phyloP scores from a whole-genome alignment of 2,888 invertebrate species.

The Lymantria dispar region DNA sequence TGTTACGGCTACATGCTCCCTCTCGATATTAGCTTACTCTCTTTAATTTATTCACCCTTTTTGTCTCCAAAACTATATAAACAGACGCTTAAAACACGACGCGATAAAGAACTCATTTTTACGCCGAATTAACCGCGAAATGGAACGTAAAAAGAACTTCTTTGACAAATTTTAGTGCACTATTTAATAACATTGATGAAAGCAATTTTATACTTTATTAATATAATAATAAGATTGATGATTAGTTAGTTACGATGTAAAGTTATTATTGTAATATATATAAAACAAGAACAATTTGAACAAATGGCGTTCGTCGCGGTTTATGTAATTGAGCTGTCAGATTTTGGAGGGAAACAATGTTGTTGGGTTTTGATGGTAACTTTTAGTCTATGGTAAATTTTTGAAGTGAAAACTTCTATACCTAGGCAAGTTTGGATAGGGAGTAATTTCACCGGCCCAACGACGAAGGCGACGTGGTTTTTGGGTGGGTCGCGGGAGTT shows the following conservation, averaged over 20 bases:
- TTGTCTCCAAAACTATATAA: slow-evolving; percentile 58
- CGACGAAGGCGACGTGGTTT: too few species aligned
- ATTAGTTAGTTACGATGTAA: slow-evolving; percentile 3
- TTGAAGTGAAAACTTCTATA: too few species aligned
- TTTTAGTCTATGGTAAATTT: slow-evolving; percentile 12
- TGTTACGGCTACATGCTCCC: not conserved
- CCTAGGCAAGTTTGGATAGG: too few species aligned
- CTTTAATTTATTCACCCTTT: slow-evolving; percentile 74
- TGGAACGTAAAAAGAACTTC: slow-evolving; percentile 65
- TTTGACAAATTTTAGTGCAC: slow-evolving; percentile 34
- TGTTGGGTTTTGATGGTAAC: slow-evolving; percentile 22
- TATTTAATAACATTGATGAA: slow-evolving; percentile 5
- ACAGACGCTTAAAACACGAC: slow-evolving; percentile 67
- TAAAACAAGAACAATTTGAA: slow-evolving; percentile 70
- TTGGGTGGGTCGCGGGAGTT: too few species aligned
- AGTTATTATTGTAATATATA: slow-evolving; percentile 28
- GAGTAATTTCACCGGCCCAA: too few species aligned
- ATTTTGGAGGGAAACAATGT: slow-evolving; percentile 63
- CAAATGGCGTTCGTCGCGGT: slow-evolving; percentile 71
- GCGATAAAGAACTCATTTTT: slow-evolving; percentile 80
- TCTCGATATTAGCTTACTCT: slow-evolving; percentile 23
- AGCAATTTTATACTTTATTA: slow-evolving; percentile 31
- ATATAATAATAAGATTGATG: not conserved
- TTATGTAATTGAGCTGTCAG: slow-evolving; percentile 73
- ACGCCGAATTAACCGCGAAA: slow-evolving; percentile 76